phyloP scores from a whole-genome alignment of 2,797 vertebrate species.

The Cossypha caffra region DNA sequence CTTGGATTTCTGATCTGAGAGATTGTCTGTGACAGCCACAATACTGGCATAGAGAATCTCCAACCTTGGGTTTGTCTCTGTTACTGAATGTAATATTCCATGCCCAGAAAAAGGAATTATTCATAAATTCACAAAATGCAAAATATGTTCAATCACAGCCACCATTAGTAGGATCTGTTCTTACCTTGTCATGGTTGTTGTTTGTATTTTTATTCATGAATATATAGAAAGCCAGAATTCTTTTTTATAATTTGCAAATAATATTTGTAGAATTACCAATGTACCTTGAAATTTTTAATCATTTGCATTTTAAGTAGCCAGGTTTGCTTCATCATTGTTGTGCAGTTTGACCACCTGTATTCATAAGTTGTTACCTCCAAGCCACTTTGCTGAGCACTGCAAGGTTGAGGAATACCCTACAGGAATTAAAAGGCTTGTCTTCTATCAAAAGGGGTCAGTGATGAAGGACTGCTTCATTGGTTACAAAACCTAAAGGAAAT shows the following conservation, averaged over 20 bases:
- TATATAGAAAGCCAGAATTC: background rate
- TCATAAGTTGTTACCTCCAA: background rate
- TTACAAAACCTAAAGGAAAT: background rate
- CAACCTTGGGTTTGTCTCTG: background rate
- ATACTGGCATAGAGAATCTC: background rate
- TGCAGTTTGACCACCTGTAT: background rate
- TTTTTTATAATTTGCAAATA: background rate
- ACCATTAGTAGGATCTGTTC: background rate
- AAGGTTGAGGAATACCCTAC: background rate
- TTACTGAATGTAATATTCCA: background rate
- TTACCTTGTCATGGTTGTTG: background rate
- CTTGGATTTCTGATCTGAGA: background rate
- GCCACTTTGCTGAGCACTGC: background rate
- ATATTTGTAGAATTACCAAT: background rate
- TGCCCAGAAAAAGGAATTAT: background rate
- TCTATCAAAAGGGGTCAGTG: background rate
- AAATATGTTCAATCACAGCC: background rate
- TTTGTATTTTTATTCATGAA: background rate
- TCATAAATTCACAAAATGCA: background rate
- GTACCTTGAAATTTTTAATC: background rate
- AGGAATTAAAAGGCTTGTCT: background rate
- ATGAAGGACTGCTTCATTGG: background rate
- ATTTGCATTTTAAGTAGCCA: background rate
- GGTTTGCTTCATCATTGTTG: background rate
- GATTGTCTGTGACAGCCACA: background rate